A percentile compares a stretch with the other conserved stretches of the same genome.
Conservation (phyloP, 2,888 invertebrate species). For the Tachina grossa region DNA sequence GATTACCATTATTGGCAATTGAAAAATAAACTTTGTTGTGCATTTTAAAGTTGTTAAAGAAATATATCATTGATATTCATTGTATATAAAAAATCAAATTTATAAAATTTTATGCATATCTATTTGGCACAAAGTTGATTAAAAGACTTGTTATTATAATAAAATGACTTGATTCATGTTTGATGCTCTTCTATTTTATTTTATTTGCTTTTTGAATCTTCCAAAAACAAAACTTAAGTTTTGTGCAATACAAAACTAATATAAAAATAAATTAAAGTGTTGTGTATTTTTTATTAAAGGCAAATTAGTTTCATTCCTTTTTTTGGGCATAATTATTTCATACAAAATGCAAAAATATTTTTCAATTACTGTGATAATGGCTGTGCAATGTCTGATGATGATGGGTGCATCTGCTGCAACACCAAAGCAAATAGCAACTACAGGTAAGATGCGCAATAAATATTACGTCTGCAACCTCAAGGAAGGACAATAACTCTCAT, state of each 20-base stretch:
- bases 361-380: conserved; percentile 81
- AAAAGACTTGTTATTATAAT: conserved; percentile 9
- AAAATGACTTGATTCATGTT: conserved; percentile 33
- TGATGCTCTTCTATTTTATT: background rate
- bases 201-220: background rate
- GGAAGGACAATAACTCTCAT: background rate
- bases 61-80: background rate
- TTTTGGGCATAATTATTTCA: conserved; percentile 23
- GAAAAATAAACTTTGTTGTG: background rate
- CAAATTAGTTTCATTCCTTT: background rate
- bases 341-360: conserved; percentile 80
- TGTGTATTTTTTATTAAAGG: background rate
- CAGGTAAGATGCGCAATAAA: conserved; percentile 76
- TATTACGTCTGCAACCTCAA: background rate
- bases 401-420: conserved; percentile 78
- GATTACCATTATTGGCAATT: conserved; percentile 9
- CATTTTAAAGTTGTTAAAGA: background rate
- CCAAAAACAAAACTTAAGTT: conserved; percentile 29
- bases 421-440: conserved; percentile 77
- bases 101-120: background rate
- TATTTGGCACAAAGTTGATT: conserved; percentile 5
- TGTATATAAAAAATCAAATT: background rate
- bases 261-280: conserved; percentile 43
- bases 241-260: background rate
- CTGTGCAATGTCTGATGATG: conserved; percentile 77